Evolutionary conservation across 2,888 invertebrate species (phyloP).

Genomic region (Mermis nigrescens): DNA sequence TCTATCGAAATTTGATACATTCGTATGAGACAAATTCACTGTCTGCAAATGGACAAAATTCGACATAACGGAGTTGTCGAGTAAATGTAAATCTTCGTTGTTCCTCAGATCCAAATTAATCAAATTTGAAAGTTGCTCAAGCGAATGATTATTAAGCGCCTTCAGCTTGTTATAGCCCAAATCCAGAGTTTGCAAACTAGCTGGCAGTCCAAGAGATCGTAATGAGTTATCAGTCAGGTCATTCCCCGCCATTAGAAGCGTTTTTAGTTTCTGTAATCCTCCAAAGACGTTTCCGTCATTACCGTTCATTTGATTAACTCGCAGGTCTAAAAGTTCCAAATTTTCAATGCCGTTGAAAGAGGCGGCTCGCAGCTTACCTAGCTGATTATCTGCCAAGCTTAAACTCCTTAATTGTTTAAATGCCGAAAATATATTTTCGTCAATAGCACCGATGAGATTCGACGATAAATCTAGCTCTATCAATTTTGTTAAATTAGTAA

Average conservation of each 20-base stretch:
- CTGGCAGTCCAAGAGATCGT: neutral
- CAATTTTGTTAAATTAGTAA: neutral
- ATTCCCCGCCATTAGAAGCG: slow-evolving; percentile 51
- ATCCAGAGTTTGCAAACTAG: slow-evolving; percentile 18
- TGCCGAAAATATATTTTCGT: no score
- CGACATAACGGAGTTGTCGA: slow-evolving; percentile 52
- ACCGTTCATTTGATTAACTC: slow-evolving; percentile 56
- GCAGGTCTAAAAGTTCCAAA: slow-evolving; percentile 57
- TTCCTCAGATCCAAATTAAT: slow-evolving; percentile 58
- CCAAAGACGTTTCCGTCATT: slow-evolving; percentile 64
- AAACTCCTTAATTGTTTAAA: no score
- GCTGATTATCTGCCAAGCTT: neutral
- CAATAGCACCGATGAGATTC: neutral
- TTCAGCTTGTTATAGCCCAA: slow-evolving; percentile 19
- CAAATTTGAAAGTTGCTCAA: slow-evolving; percentile 33
- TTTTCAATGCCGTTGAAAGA: slow-evolving; percentile 66
- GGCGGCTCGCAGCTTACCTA: slow-evolving; percentile 39
- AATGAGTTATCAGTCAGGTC: slow-evolving; percentile 17
- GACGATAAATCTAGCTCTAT: neutral
- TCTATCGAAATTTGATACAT: neutral
- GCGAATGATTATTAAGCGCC: slow-evolving; percentile 26
- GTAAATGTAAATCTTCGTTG: slow-evolving; percentile 52
- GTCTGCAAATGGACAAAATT: slow-evolving; percentile 53
- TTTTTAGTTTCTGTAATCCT: slow-evolving; percentile 59
- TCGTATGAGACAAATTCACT: slow-evolving; percentile 14